Evolutionary conservation across 2,113 vertebrate genomes (phyloP).

Genomic region (Petrocephalus microphthalmus): DNA sequence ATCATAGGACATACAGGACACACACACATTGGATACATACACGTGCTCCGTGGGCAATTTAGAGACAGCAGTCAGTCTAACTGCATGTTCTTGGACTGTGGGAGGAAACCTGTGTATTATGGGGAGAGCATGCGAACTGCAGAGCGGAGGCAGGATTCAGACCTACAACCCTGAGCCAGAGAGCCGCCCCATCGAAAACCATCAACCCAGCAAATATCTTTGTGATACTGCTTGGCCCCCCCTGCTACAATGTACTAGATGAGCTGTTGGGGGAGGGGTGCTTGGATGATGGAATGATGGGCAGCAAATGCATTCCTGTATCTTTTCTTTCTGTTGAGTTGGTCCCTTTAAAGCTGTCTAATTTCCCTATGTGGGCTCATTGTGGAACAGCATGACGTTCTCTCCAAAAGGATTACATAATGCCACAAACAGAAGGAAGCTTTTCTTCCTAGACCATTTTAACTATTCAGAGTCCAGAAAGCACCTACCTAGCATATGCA

Average conservation of each 20-base stretch:
- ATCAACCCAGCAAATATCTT: background rate
- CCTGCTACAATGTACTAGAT: background rate
- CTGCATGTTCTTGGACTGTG: background rate
- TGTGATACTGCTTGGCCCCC: background rate
- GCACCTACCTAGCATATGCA: background rate
- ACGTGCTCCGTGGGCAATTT: background rate
- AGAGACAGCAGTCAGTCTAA: background rate
- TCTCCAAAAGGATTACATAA: constrained; percentile 6
- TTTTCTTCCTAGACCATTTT: background rate
- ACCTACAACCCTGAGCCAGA: background rate
- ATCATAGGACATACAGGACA: background rate
- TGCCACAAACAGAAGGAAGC: background rate
- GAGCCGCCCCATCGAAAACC: background rate
- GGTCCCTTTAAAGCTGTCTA: background rate
- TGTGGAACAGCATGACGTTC: background rate
- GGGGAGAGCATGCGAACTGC: background rate
- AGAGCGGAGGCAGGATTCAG: background rate
- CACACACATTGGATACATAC: background rate
- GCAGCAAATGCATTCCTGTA: background rate
- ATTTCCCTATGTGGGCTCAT: background rate
- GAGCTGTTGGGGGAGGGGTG: background rate
- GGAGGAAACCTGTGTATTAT: background rate
- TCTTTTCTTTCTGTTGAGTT: background rate
- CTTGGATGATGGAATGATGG: background rate
- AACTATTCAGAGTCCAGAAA: background rate